A percentile compares a stretch with the other conserved stretches of the same genome.
Evolutionary conservation across 2,888 invertebrate genomes (phyloP).

Genomic region (Drosophila lacicola): DNA sequence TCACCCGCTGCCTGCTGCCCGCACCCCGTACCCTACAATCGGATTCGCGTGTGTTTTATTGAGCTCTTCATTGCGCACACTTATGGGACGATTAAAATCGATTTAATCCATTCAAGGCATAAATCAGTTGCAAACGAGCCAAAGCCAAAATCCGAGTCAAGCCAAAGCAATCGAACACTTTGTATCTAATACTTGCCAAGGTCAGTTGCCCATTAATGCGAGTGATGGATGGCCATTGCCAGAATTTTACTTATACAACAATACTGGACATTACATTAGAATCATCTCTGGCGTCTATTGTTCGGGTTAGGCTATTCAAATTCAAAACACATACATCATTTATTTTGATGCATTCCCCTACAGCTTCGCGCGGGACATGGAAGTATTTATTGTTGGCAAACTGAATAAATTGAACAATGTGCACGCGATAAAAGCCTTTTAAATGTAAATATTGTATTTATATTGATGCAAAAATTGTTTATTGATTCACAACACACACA

Average conservation of each 20-base stretch:
- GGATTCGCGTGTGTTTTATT: constrained; percentile 71
- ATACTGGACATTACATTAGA: constrained; percentile 8
- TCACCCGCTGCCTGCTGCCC: too few relatives aligned
- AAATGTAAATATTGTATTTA: constrained; percentile 62
- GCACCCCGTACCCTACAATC: constrained; percentile 15
- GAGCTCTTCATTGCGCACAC: constrained; percentile 72
- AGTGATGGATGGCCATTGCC: constrained; percentile 41
- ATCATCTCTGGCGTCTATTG: constrained; percentile 15
- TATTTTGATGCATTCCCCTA: constrained; percentile 31
- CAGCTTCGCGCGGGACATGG: constrained; percentile 14
- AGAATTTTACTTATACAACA: constrained; percentile 21
- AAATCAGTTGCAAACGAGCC: constrained; percentile 60
- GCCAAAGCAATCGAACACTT: constrained; percentile 29
- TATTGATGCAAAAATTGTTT: constrained; percentile 52
- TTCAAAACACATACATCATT: constrained; percentile 57
- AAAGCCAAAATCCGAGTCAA: constrained; percentile 26
- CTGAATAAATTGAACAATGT: constrained; percentile 28
- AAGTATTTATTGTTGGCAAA: constrained; percentile 45
- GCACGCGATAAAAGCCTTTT: constrained; percentile 47
- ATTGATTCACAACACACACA: constrained; percentile 54
- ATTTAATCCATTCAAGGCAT: constrained; percentile 69
- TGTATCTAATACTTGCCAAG: constrained; percentile 50
- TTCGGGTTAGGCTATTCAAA: constrained; percentile 13
- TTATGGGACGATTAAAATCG: constrained; percentile 78
- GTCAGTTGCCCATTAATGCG: constrained; percentile 54